A percentile compares a stretch with the other conserved stretches of the same genome.
phyloP scores from a whole-genome alignment of 2,888 invertebrate species.

The Achlya flavicornis region DNA sequence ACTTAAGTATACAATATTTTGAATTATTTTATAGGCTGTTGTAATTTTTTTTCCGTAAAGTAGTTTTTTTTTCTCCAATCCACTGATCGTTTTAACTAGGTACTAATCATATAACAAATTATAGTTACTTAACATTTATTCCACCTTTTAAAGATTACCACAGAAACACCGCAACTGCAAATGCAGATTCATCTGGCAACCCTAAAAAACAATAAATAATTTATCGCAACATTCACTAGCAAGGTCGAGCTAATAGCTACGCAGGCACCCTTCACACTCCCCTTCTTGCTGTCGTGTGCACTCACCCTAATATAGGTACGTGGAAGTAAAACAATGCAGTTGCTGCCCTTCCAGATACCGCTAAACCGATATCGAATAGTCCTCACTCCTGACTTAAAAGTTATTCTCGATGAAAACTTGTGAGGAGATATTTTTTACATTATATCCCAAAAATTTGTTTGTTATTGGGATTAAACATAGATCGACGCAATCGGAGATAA shows the following conservation, averaged over 20 bases:
- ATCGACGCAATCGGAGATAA: too few relatives aligned
- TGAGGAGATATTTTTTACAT: neutral
- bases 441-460: too few relatives aligned
- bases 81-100: too few relatives aligned
- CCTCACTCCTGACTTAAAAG: neutral
- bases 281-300: slow-evolving; percentile 56
- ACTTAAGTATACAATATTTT: too few relatives aligned
- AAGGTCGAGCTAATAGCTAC: slow-evolving; percentile 16
- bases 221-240: slow-evolving; percentile 7
- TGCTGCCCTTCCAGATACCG: slow-evolving; percentile 15
- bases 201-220: slow-evolving; percentile 9
- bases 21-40: too few relatives aligned
- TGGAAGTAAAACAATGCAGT: slow-evolving; percentile 40
- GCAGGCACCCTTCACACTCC: slow-evolving; percentile 37
- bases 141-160: neutral
- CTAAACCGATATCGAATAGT: neutral
- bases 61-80: too few relatives aligned
- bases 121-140: neutral
- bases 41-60: too few relatives aligned
- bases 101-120: too few relatives aligned
- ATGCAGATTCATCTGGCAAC: slow-evolving; percentile 3
- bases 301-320: slow-evolving; percentile 48
- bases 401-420: neutral
- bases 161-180: neutral
- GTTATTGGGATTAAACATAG: too few relatives aligned